A percentile compares a stretch with the other conserved stretches of the same genome.
These are phyloP conservation scores for Caenorhabditis doughertyi DNA, from an alignment of 2,888 invertebrate genomes.

Conservation along the genomic window DNA sequence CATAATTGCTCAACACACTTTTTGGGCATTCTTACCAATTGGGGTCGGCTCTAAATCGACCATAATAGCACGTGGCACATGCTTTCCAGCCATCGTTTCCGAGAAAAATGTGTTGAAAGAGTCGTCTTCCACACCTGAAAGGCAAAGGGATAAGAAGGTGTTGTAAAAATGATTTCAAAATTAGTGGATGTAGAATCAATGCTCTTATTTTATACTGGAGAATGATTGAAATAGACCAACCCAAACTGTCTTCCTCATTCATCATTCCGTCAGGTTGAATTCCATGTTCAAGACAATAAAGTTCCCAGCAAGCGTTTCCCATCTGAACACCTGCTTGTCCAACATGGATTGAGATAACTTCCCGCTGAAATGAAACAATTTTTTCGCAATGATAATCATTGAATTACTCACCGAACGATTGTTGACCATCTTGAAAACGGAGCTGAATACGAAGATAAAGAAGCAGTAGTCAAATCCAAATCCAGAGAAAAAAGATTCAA, in stretches of 20 bases:
- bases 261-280: slow-evolving; percentile 84
- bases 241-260: slow-evolving; percentile 69
- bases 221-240: slow-evolving; percentile 11
- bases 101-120: slow-evolving; percentile 90
- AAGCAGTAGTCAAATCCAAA: slow-evolving; percentile 16
- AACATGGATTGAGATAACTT: slow-evolving; percentile 80
- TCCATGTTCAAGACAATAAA: slow-evolving; percentile 85
- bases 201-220: background rate
- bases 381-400: too few species aligned
- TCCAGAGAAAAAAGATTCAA: slow-evolving; percentile 8
- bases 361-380: slow-evolving; percentile 69
- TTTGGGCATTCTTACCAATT: slow-evolving; percentile 68
- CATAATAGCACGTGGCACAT: slow-evolving; percentile 84
- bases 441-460: background rate
- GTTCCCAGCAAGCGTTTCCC: slow-evolving; percentile 86
- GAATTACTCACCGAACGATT: slow-evolving; percentile 65
- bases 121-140: slow-evolving; percentile 86
- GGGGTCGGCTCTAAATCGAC: slow-evolving; percentile 79
- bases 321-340: slow-evolving; percentile 81
- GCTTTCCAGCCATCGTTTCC: slow-evolving; percentile 88
- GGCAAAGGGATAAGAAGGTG: background rate
- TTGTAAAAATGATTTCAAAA: background rate
- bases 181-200: background rate
- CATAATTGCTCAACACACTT: slow-evolving; percentile 59
- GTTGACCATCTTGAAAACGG: slow-evolving; percentile 64